Evolutionary conservation across 2,113 vertebrate species (phyloP).

Genomic region (Caranx ignobilis): DNA sequence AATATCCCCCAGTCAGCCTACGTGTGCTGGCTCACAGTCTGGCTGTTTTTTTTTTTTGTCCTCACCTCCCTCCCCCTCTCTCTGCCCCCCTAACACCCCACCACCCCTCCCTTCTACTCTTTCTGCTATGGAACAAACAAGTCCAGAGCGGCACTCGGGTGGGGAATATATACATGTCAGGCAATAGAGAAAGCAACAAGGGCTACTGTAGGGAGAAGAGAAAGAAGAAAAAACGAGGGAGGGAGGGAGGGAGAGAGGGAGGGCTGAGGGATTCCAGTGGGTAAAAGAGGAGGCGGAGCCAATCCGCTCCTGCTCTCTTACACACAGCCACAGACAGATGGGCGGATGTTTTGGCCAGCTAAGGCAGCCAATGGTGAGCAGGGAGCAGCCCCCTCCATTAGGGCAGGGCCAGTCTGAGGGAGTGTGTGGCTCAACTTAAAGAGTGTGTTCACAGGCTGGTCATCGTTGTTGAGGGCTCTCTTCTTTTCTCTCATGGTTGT

Average conservation of each 20-base stretch:
- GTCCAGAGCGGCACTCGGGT: conserved; percentile 49
- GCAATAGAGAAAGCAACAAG: conserved; percentile 44
- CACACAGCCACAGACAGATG: conserved; percentile 76
- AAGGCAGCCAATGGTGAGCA: conserved; percentile 73
- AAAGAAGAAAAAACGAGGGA: conserved; percentile 24
- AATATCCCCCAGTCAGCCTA: conserved; percentile 66
- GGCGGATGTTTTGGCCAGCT: conserved; percentile 79
- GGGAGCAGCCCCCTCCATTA: conserved; percentile 63
- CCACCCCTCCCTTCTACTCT: conserved; percentile 49
- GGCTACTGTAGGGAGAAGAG: conserved; percentile 43
- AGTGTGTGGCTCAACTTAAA: conserved; percentile 79
- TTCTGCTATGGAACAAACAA: conserved; percentile 81
- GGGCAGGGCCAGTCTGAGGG: conserved; percentile 73
- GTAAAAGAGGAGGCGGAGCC: conserved; percentile 40
- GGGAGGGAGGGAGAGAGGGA: conserved; percentile 16
- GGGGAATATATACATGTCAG: conserved; percentile 41
- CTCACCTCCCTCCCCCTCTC: conserved; percentile 5
- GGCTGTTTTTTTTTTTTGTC: conserved; percentile 44
- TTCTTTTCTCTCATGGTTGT: conserved; percentile 78
- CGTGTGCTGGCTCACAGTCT: conserved; percentile 73
- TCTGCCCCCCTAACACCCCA: background rate
- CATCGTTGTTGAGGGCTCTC: conserved; percentile 62
- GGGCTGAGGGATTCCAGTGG: conserved; percentile 43
- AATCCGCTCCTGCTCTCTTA: conserved; percentile 52
- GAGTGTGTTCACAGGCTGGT: conserved; percentile 65